Base-by-base conservation (phyloP, 2,888 invertebrate genomes). In the Xestia ashworthii region DNA sequence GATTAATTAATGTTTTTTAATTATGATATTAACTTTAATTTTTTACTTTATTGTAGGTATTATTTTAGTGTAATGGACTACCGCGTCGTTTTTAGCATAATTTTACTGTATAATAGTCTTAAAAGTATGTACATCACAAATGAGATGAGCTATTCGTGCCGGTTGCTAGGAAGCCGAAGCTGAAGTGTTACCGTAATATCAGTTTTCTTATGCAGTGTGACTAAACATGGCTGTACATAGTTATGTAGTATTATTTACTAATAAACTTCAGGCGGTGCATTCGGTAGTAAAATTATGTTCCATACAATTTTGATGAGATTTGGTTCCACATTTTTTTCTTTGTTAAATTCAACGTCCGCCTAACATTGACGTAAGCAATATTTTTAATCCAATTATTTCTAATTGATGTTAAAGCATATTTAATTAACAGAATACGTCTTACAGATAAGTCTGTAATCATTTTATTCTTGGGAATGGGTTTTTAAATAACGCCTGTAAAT, bases 341-440 rank as follows among this genome's bases (percentile, higher is more conserved):
- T 62, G 66, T 83, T 80, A 74, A 80, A 84, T 83, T 84, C 25
- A 88, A 87, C 88, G 88, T 95, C 95, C 95, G 94, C 93, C 94
- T 94, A 93, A 92, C 89, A 90, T 91, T 93, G 90, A 92, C 90
- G 90, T 93, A 92, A 94, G 93, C 92, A 92, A 93, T 93, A 92
- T 88, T 91, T 55, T 14, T 82, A 70, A 85, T 83, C 85, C 85
- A 83, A 80, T 84, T 88, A 86, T 77, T 77, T 87, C 70, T 84
- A 85, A 85, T 86, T 88, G 77, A 80, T 80, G 62, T 50, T 66
- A 75, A 58, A 74, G 78, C 76, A 80, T 82, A 84, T 80, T 83
- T 82, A 82, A 84, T 66, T 66, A 78, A 64, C 81, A 74, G 76
- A 53, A 58, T 82, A 80, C 58, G 32, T 32, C 60, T 44, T 79